Evolutionary conservation across 1,140 invertebrate species (phyloP).

Genomic region (Notospermus geniculatus): DNA sequence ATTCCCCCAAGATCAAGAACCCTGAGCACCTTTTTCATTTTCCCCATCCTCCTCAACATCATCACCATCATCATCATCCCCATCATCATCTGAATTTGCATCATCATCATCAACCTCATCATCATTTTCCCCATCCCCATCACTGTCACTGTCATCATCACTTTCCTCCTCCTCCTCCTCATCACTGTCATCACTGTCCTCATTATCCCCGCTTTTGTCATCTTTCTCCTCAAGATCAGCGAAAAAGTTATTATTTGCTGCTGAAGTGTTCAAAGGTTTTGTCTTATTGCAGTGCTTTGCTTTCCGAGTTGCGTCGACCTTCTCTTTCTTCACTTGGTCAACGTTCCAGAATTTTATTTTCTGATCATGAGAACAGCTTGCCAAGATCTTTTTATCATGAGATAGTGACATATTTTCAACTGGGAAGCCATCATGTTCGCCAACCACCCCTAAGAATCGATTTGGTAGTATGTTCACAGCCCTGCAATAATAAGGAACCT

Average conservation of each 20-base stretch:
- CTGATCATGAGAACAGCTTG: slow-evolving; percentile 83
- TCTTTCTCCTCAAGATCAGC: slow-evolving; percentile 30
- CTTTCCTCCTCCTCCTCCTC: slow-evolving; percentile 17
- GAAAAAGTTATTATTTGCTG: slow-evolving; percentile 37
- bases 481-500: no score
- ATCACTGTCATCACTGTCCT: slow-evolving; percentile 20
- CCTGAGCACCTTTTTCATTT: no score
- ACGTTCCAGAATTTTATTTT: slow-evolving; percentile 92
- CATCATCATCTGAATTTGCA: slow-evolving; percentile 22
- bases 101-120: slow-evolving; percentile 15
- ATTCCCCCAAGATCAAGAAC: no score
- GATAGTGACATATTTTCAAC: slow-evolving; percentile 80
- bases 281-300: slow-evolving; percentile 34
- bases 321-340: slow-evolving; percentile 77
- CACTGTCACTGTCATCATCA: slow-evolving; percentile 17
- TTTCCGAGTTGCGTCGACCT: slow-evolving; percentile 55
- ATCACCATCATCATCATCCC: slow-evolving; percentile 34
- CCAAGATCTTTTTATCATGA: slow-evolving; percentile 72
- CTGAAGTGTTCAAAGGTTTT: slow-evolving; percentile 26
- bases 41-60: no score
- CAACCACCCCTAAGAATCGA: slow-evolving; percentile 78
- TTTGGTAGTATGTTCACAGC: slow-evolving; percentile 86
- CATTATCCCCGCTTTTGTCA: slow-evolving; percentile 15
- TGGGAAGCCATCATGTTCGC: slow-evolving; percentile 68
- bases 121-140: background rate